Evolutionary conservation across 2,797 vertebrate species (phyloP).

Genomic region (Staurois parvus): DNA sequence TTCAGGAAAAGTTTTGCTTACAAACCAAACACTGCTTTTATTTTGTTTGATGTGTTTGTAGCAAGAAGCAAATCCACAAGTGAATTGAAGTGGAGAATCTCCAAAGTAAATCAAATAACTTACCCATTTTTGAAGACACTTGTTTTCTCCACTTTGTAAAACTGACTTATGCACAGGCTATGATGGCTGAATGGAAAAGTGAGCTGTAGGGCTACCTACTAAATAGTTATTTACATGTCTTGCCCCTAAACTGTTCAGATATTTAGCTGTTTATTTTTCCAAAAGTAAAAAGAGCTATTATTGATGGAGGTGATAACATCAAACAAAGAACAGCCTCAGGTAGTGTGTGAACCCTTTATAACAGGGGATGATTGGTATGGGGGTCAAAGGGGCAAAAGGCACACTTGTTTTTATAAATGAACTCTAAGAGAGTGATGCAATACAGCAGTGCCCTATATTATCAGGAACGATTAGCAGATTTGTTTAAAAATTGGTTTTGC

Average conservation of each 20-base stretch:
- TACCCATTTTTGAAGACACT: background rate
- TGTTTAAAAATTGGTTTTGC: too few species aligned
- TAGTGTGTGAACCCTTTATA: background rate
- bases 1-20: too few species aligned
- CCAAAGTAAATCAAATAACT: too few species aligned
- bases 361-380: background rate
- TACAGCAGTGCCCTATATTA: background rate
- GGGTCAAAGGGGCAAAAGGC: background rate
- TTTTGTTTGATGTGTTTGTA: too few species aligned
- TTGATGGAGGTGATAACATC: background rate
- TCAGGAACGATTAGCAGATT: too few species aligned
- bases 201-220: background rate
- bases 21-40: too few species aligned
- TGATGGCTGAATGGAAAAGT: background rate
- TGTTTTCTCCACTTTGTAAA: background rate
- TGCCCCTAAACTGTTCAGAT: background rate
- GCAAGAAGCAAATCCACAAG: background rate
- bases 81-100: background rate
- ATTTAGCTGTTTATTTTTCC: background rate
- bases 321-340: background rate
- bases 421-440: background rate
- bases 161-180: background rate
- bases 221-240: background rate
- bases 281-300: background rate
- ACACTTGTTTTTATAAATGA: background rate